Evolutionary conservation across 1,140 invertebrate species (phyloP), one percentile per base, ranked within the genome.

Genomic region (Polypedilum vanderplanki): DNA sequence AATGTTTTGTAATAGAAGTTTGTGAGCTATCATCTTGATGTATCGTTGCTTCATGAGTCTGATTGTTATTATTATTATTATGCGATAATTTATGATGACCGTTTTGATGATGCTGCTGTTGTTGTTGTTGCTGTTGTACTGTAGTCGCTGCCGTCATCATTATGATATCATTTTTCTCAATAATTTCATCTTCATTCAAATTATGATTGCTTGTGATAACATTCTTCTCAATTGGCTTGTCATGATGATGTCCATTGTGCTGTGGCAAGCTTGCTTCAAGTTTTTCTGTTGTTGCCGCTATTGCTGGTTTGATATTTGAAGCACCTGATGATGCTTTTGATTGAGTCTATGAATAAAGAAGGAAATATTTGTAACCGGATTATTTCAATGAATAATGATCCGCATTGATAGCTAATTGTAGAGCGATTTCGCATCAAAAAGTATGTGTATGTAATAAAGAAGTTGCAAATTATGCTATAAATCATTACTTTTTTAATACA

Each of bases 1-100:
- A 97, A 84, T 96, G 96, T 83, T 97, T 96, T 70, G 96, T 96
- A 79, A 97, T 93, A 75, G 88, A 91, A 80, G 85, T 89, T 75
- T 83, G 85, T 80, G 78, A 83, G 40, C 79, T 79, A 57, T 85
- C 83, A 40, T 84, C 82, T 41, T 79, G 80, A 18, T 79, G 76
- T 40, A 81, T 74, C 18, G 41, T 70, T n/a, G 78, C 77, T 40
- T 79, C 81, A 10, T 84, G 83, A 18, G 79, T 80, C 76, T 84
- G 83, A 75, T 82, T 79, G 82, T 84, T 77, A 84, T 83, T 70
- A 82, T 18, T 57, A 75, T 57, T 64, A 17, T 64, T 17, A 73
- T 73, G 40, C 1, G 22, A 22, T 20, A 20, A 15, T n/a, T 74
- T 73, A 33, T 41, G 33, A 73, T 74, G 70, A 77, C 73, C 78